Percentiles rank a stretch among this genome's conserved stretches.
phyloP scores from a whole-genome alignment of 2,113 vertebrate genomes.

The Lutjanus erythropterus region DNA sequence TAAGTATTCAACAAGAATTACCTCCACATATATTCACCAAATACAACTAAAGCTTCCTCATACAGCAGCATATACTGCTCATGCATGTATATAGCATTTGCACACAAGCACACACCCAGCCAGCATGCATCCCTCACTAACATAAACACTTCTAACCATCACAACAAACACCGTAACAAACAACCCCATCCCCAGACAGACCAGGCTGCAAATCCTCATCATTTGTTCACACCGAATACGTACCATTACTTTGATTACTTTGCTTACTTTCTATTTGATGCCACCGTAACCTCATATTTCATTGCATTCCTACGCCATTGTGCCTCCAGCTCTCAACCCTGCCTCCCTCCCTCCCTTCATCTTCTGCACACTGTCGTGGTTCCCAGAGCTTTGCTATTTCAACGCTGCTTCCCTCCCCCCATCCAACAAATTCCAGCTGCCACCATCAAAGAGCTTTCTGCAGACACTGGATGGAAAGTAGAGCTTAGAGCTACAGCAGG shows the following conservation, averaged over 20 bases:
- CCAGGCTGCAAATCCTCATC: not conserved
- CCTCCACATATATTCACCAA: not conserved
- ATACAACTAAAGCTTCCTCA: not conserved
- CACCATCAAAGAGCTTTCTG: slow-evolving; percentile 69
- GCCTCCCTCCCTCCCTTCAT: slow-evolving; percentile 46
- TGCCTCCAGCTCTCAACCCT: slow-evolving; percentile 15
- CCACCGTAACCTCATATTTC: slow-evolving; percentile 49
- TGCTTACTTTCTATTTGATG: slow-evolving; percentile 28
- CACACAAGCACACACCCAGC: not conserved
- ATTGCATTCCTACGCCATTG: slow-evolving; percentile 44
- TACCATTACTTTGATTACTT: slow-evolving; percentile 33
- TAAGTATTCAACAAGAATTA: not conserved
- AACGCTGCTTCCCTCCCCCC: slow-evolving; percentile 56
- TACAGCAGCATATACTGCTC: not conserved
- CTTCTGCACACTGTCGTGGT: slow-evolving; percentile 57
- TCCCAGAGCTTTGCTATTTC: slow-evolving; percentile 75
- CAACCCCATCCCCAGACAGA: not conserved
- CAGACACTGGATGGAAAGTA: slow-evolving; percentile 47
- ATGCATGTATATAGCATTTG: not conserved
- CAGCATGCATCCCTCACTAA: not conserved
- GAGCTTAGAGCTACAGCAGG: slow-evolving; percentile 8
- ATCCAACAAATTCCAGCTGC: slow-evolving; percentile 74
- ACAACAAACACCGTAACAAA: slow-evolving; percentile 12
- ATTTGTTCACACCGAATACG: slow-evolving; percentile 36
- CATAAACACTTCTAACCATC: slow-evolving; percentile 2